Base-by-base conservation (phyloP, 2,797 vertebrate genomes). In the Spinus pinus region DNA sequence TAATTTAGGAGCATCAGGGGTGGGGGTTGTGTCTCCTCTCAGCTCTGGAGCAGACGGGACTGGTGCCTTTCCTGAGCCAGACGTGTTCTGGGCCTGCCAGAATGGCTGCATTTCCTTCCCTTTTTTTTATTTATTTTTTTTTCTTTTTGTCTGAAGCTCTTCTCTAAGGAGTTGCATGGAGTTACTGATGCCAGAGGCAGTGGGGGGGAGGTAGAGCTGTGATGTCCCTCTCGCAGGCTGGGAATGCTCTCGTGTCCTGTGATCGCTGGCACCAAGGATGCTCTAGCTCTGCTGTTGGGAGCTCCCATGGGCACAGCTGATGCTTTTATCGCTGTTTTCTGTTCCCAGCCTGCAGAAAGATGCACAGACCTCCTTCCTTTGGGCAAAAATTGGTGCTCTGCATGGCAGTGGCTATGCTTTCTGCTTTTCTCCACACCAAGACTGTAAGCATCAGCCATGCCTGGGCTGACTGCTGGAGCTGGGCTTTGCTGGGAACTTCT, bases 191-290 rank as follows among this genome's bases (percentile, higher is more conserved):
- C 22, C 61, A 8, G 5, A 58, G 54, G 51, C 9, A 10, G n/a
- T 62, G 1, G 0, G 12, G 7, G 30, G 17, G 24, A 57, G 35
- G n/a, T 1, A 3, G n/a, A 49, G 77, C 60, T 0, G 0, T 3
- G 16, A 5, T 30, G 10, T 44, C 46, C 20, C 57, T 61, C 44
- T 49, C 0, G 0, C 4, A 8, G 54, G 4, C 79, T 39, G 41
- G 44, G 37, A 57, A 62, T 79, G 74, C 53, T 81, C 39, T 50
- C 0, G 0, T 22, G n/a, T 42, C 11, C 6, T 1, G 1, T 11
- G 69, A 47, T 14, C 0, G 0, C 2, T 47, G 73, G 88, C 56
- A 73, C 41, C 33, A 10, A 66, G 33, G 64, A 24, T 77, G 60
- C 18, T 64, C 58, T 44, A 20, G 46, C 51, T 61, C 42, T 61